Evolutionary conservation across 2,113 vertebrate genomes (phyloP).

Genomic region (Phrynosoma blainvillii): DNA sequence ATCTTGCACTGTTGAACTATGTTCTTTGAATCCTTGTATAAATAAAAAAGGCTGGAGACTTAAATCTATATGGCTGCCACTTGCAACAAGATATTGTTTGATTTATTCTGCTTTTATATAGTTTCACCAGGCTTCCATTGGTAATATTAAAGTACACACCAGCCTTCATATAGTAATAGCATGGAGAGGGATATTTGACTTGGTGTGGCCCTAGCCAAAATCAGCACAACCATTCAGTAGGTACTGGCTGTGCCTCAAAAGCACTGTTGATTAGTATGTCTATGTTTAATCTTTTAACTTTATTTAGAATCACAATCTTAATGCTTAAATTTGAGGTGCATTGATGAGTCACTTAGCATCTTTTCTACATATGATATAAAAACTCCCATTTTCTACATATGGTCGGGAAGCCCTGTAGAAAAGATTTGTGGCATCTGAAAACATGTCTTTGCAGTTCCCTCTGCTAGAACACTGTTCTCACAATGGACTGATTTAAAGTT

Average conservation of each 20-base stretch:
- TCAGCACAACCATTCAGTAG: neutral
- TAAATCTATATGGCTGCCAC: conserved; percentile 41
- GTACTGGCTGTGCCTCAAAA: neutral
- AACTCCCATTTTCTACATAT: neutral
- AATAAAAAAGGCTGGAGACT: conserved; percentile 80
- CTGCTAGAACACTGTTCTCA: neutral
- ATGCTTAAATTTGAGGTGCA: neutral
- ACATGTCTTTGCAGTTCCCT: neutral
- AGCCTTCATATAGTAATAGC: neutral
- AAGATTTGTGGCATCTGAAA: neutral
- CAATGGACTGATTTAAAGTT: neutral
- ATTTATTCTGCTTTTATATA: conserved; percentile 47
- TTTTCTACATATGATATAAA: neutral
- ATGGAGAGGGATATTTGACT: neutral
- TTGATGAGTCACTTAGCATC: neutral
- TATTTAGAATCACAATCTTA: neutral
- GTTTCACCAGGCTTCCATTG: neutral
- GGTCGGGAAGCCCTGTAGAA: neutral
- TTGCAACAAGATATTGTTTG: conserved; percentile 37
- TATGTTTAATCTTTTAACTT: neutral
- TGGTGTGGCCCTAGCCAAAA: neutral
- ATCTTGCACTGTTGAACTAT: conserved; percentile 64
- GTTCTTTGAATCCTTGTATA: conserved; percentile 77
- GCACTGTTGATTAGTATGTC: neutral
- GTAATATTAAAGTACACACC: neutral